Evolutionary conservation across 1,140 invertebrate species (phyloP).

Genomic region (Drosophila seguyi): DNA sequence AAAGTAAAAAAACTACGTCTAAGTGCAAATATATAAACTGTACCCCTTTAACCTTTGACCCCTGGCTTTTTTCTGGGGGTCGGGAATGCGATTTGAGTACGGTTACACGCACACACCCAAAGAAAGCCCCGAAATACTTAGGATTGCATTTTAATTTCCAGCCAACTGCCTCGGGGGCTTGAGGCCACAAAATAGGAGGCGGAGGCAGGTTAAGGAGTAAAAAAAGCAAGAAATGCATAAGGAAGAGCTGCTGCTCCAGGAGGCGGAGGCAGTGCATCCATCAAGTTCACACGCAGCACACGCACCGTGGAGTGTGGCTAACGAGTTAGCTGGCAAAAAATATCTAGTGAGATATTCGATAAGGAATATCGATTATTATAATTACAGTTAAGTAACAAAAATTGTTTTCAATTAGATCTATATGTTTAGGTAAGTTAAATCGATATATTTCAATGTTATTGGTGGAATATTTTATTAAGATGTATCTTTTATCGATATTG

Average conservation of each 20-base stretch:
- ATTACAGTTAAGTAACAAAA: no score
- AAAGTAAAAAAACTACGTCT: not conserved
- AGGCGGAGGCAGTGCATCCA: constrained; percentile 75
- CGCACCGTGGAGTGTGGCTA: constrained; percentile 27
- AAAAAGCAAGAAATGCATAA: not conserved
- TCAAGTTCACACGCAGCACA: constrained; percentile 77
- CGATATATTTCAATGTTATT: no score
- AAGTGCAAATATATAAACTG: constrained; percentile 2
- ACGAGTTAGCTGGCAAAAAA: not conserved
- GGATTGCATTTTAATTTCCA: constrained; percentile 69
- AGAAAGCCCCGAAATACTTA: constrained; percentile 12
- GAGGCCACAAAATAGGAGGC: not conserved
- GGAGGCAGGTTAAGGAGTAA: not conserved
- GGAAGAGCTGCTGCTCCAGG: not conserved
- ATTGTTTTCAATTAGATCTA: not conserved
- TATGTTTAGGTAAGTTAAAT: not conserved
- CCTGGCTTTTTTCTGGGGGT: constrained; percentile 1
- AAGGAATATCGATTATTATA: not conserved
- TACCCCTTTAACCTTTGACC: not conserved
- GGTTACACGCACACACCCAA: not conserved
- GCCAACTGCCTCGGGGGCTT: constrained; percentile 49
- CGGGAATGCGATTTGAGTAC: constrained; percentile 10
- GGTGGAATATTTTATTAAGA: no score
- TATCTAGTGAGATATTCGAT: not conserved
- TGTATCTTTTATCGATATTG: no score